Percentiles rank a stretch among this genome's conserved stretches.
These are phyloP conservation scores for Papilio machaon DNA, from an alignment of 1,140 invertebrate genomes.

Conservation along the genomic window DNA sequence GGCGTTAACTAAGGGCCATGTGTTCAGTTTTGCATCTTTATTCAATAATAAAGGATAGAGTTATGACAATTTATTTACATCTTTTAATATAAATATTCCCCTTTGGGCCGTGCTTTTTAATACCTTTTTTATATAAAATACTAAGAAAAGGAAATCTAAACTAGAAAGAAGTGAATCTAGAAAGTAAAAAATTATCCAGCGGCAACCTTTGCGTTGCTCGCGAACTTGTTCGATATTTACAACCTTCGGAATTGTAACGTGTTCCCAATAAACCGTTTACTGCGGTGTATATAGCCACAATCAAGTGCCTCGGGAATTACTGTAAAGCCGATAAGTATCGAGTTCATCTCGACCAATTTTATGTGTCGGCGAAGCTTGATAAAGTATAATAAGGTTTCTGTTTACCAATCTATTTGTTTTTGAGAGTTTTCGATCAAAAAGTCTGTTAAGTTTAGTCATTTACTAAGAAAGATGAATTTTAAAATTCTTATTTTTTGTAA, in stretches of 20 bases:
- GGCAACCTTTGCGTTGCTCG: not conserved
- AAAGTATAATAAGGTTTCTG: conserved; percentile 7
- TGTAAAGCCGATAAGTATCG: conserved; percentile 20
- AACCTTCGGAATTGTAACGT: conserved; percentile 22
- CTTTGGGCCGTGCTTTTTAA: too few species aligned
- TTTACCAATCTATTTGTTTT: not conserved
- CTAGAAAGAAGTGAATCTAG: not conserved
- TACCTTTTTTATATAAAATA: too few species aligned
- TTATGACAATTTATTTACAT: not conserved
- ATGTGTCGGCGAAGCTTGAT: conserved; percentile 7
- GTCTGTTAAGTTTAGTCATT: not conserved
- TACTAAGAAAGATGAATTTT: not conserved
- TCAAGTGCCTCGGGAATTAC: conserved; percentile 23
- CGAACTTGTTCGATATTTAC: conserved; percentile 25
- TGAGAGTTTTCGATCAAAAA: not conserved
- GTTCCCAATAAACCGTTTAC: conserved; percentile 16
- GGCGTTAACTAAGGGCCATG: not conserved
- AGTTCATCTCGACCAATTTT: conserved; percentile 14
- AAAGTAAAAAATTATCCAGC: not conserved
- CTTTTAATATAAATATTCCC: too few species aligned
- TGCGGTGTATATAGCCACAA: conserved; percentile 10
- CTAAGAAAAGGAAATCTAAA: not conserved
- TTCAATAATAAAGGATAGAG: not conserved
- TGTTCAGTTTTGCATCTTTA: not conserved
- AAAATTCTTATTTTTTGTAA: too few species aligned